Evolutionary conservation across 2,113 vertebrate genomes (phyloP).

Genomic region (Pedionomus torquatus): DNA sequence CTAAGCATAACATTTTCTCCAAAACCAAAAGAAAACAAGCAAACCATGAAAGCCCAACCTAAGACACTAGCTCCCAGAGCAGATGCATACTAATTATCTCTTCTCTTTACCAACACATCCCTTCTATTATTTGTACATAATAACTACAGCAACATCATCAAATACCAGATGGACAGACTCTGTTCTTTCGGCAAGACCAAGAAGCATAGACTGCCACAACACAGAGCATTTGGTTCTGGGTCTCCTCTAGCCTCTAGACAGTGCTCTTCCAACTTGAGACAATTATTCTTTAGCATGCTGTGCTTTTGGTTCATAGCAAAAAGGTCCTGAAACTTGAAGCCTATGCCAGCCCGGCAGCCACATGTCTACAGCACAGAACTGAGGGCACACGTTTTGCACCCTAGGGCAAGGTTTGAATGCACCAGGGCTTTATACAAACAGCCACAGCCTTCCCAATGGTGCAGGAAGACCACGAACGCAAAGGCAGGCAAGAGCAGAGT

Average conservation of each 20-base stretch:
- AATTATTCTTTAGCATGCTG: neutral
- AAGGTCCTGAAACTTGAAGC: accelerated
- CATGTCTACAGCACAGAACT: accelerated
- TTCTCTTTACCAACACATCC: neutral
- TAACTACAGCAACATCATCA: neutral
- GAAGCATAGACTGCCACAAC: neutral
- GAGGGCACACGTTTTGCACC: neutral
- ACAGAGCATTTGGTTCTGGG: neutral
- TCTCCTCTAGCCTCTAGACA: neutral
- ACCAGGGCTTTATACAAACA: neutral
- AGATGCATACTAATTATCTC: neutral
- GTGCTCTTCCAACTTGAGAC: neutral
- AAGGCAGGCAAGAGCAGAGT: neutral
- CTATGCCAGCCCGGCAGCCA: neutral
- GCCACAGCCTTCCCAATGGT: neutral
- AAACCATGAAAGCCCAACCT: neutral
- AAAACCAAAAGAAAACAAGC: neutral
- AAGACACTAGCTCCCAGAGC: neutral
- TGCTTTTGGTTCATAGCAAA: neutral
- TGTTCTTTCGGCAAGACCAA: neutral
- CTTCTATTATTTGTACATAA: neutral
- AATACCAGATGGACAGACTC: accelerated
- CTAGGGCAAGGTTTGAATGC: neutral
- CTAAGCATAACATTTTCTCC: neutral
- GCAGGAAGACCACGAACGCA: neutral